phyloP scores from a whole-genome alignment of 2,888 invertebrate species.

The Dysmachus trigonus region DNA sequence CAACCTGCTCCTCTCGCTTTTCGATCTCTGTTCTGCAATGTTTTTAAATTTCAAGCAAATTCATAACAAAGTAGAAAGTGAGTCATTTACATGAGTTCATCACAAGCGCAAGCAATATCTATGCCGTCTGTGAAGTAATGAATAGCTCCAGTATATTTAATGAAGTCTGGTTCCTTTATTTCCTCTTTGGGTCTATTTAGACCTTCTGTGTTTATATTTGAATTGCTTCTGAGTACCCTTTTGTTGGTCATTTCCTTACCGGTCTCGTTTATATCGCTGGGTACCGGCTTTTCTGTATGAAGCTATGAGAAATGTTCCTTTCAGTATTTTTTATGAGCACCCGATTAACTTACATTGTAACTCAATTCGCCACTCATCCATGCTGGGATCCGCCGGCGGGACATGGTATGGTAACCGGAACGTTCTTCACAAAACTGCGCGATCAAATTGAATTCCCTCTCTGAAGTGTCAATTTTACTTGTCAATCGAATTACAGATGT shows the following conservation, averaged over 20 bases:
- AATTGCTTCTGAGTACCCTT: neutral
- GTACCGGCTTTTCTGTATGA: neutral
- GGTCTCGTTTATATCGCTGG: neutral
- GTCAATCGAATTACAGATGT: neutral
- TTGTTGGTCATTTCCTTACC: neutral
- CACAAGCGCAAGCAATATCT: constrained; percentile 66
- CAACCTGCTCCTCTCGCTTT: constrained; percentile 56
- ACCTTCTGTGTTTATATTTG: neutral
- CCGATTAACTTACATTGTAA: neutral
- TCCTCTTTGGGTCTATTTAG: neutral
- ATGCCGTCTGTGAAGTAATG: constrained; percentile 61
- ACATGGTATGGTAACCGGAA: neutral
- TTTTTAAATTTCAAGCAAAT: neutral
- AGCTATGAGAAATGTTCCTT: neutral
- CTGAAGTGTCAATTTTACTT: neutral
- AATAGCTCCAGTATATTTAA: constrained; percentile 59
- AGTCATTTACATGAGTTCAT: constrained; percentile 63
- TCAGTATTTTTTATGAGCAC: neutral
- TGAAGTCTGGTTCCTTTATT: constrained; percentile 51
- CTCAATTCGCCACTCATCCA: neutral
- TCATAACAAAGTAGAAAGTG: neutral
- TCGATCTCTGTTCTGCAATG: constrained; percentile 59
- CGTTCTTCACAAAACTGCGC: neutral
- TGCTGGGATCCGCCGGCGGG: neutral
- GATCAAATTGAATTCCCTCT: neutral